A percentile compares a stretch with the other conserved stretches of the same genome.
phyloP scores from a whole-genome alignment of 2,113 vertebrate species.

The Mixornis gularis region DNA sequence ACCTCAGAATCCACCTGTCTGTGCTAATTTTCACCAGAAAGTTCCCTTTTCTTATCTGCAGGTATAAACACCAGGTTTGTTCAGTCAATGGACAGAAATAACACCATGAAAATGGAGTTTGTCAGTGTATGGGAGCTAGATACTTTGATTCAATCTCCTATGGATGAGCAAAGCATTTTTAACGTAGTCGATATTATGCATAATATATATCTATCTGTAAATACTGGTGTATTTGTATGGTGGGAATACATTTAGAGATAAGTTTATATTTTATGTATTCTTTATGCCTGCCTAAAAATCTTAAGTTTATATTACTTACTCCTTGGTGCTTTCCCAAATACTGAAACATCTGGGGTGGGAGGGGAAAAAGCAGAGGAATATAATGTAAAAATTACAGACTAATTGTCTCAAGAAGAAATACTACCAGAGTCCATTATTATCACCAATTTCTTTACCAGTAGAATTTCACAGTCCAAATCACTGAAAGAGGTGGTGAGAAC shows the following conservation, averaged over 20 bases:
- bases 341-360: background rate
- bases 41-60: background rate
- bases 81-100: background rate
- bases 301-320: background rate
- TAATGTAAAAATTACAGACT: constrained; percentile 7
- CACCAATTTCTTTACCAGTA: constrained; percentile 2
- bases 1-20: background rate
- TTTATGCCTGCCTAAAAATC: background rate
- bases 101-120: background rate
- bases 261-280: background rate
- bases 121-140: background rate
- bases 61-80: background rate
- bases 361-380: background rate
- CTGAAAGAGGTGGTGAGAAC: background rate
- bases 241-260: background rate
- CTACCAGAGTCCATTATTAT: background rate
- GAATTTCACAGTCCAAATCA: constrained; percentile 10
- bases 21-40: background rate
- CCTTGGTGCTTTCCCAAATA: background rate
- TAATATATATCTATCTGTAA: background rate
- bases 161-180: background rate
- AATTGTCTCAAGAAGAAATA: constrained; percentile 28
- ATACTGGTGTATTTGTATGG: background rate
- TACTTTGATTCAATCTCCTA: background rate
- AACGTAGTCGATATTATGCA: background rate